These are phyloP conservation scores for Ernsta delagoae DNA, from an alignment of 2,888 invertebrate genomes.

Conservation along the genomic window DNA sequence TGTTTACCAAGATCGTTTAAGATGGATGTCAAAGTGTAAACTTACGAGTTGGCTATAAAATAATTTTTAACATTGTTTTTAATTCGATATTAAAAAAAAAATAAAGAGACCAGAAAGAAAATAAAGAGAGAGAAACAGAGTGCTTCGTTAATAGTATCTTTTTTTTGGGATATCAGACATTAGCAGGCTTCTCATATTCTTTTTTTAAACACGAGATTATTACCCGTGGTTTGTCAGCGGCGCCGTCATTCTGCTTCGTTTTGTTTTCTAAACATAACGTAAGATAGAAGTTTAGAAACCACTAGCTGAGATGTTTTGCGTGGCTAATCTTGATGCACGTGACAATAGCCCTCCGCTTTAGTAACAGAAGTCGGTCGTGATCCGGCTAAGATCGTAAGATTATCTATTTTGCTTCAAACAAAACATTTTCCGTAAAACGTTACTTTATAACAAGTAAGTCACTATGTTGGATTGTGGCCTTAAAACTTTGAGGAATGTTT, in stretches of 20 bases:
- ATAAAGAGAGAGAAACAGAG: too few species aligned
- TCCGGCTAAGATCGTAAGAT: conserved; percentile 20
- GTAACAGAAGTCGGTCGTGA: conserved; percentile 28
- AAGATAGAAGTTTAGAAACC: neutral
- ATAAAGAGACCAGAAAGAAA: too few species aligned
- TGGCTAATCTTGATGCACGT: conserved; percentile 68
- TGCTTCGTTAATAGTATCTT: too few species aligned
- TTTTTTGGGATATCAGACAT: too few species aligned
- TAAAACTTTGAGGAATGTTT: neutral
- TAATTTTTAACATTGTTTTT: too few species aligned
- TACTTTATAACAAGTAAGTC: neutral
- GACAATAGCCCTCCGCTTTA: conserved; percentile 43
- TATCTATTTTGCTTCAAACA: conserved; percentile 10
- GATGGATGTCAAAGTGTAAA: too few species aligned
- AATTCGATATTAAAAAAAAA: too few species aligned
- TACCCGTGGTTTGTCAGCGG: too few species aligned
- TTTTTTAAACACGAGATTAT: too few species aligned
- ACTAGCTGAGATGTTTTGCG: conserved; percentile 38
- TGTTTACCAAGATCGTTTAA: too few species aligned
- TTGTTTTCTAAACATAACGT: neutral
- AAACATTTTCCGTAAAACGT: conserved; percentile 16
- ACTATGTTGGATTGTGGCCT: neutral
- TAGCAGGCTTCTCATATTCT: too few species aligned
- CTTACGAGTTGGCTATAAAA: too few species aligned
- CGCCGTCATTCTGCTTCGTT: neutral